Percentiles rank a stretch among this genome's conserved stretches.
These are phyloP conservation scores for Tuberolachnus salignus DNA, from an alignment of 2,888 invertebrate species.

Conservation along the genomic window DNA sequence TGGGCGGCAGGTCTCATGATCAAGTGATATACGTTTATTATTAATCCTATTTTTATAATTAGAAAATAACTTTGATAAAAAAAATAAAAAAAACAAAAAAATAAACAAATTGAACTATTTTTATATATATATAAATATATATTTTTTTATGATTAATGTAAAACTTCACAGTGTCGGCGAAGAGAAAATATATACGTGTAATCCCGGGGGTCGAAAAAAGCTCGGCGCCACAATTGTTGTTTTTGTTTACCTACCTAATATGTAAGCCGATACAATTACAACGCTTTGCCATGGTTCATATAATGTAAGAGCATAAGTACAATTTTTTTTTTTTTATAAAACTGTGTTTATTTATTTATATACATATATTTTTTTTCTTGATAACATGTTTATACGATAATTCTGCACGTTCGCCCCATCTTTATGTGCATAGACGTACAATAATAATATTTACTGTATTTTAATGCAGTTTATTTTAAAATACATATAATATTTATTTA, in stretches of 20 bases:
- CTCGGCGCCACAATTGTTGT: conserved; percentile 13
- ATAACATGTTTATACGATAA: conserved; percentile 5
- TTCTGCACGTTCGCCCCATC: conserved; percentile 26
- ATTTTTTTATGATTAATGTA: conserved; percentile 18
- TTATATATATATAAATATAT: conserved; percentile 9
- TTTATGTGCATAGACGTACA: too few species aligned
- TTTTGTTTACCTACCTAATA: background rate
- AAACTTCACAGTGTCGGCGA: conserved; percentile 38
- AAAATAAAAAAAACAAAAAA: conserved; percentile 7
- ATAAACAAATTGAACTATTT: background rate
- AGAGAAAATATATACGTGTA: background rate
- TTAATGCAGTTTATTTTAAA: conserved; percentile 7
- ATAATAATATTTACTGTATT: background rate
- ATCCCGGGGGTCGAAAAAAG: conserved; percentile 22
- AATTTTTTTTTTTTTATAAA: too few species aligned
- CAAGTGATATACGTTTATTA: conserved; percentile 18
- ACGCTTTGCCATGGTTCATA: conserved; percentile 11
- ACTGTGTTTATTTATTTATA: too few species aligned
- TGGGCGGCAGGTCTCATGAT: conserved; percentile 27
- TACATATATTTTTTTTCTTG: too few species aligned
- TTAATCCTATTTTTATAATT: conserved; percentile 13
- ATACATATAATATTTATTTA: too few species aligned
- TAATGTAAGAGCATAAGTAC: conserved; percentile 36
- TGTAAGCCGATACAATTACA: conserved; percentile 16
- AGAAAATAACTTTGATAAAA: background rate